phyloP scores from a whole-genome alignment of 2,113 vertebrate species.

The Leptosomus discolor region DNA sequence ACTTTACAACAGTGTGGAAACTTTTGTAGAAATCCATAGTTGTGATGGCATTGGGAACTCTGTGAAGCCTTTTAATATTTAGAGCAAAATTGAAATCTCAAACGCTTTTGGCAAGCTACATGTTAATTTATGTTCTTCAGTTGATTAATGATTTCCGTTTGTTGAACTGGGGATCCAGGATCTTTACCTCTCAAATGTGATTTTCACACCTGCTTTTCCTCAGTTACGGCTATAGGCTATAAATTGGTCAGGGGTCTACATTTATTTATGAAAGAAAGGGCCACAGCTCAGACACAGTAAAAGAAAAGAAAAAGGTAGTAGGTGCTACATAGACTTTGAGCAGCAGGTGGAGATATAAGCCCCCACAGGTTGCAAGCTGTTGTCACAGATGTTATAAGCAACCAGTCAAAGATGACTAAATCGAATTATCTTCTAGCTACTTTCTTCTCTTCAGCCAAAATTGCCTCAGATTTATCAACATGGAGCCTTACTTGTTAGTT shows the following conservation, averaged over 20 bases:
- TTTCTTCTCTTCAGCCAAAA: not conserved
- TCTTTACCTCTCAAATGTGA: not conserved
- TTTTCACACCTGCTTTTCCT: not conserved
- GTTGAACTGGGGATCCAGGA: not conserved
- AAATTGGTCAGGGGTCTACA: not conserved
- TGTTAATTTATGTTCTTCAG: not conserved
- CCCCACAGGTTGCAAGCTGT: not conserved
- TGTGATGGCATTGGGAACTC: not conserved
- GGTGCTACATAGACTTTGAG: not conserved
- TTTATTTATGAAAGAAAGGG: not conserved
- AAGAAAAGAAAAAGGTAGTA: not conserved
- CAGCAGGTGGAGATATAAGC: constrained; percentile 28
- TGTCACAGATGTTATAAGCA: not conserved
- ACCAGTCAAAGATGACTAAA: not conserved
- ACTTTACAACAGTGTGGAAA: not conserved
- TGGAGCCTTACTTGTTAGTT: not conserved
- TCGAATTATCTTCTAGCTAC: accelerated
- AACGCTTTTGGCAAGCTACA: not conserved
- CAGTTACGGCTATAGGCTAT: not conserved
- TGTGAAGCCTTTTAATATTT: not conserved
- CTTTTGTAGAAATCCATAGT: not conserved
- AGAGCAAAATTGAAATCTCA: not conserved
- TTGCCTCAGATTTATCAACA: not conserved
- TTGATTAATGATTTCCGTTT: not conserved
- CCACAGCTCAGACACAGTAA: not conserved